Evolutionary conservation across 2,113 vertebrate genomes (phyloP), one percentile per base, ranked within the genome.

Genomic region (Protobothrops mucrosquamatus): DNA sequence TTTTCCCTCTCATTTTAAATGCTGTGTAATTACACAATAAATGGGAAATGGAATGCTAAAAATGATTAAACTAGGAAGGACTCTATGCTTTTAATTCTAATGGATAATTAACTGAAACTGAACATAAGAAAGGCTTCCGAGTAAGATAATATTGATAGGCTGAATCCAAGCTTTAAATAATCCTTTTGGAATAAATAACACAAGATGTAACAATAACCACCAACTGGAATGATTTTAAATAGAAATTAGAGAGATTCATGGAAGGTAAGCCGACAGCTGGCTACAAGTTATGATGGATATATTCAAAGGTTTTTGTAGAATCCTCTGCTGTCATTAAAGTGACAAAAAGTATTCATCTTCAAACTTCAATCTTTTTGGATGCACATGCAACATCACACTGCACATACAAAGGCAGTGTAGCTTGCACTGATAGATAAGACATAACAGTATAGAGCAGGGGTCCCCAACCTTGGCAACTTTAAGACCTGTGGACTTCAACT

Each of bases 1-100:
- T 90, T 69, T 87, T 92, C n/a, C 57, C 39, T 64, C 6, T 55
- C 12, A 81, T 95, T 89, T 93, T 85, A 95, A 94, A 87, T 92
- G 86, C 88, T 18, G 1, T 89, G 91, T 89, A 89, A 23, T 54
- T 89, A 57, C 23, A 56, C 29, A 39, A 81, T 23, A 23, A 14
- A 18, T 89, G 64, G 64, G 88, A 2, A 18, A 89, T 26, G 64
- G 57, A 91, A 85, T 9, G 29, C 57, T 86, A 1, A 93, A 92
- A 95, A 69, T 64, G 20, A 7, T 87, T 85, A 26, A 89, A 34
- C 26, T 2, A 61, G 9, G 2, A 91, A 69, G 69, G 22, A 0
- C n/a, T 85, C 54, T 88, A 57, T 1, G 18, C 48, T 51, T 6
- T 88, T 90, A 81, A 81, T 81, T 81, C 74, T 81, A 81, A 81